Evolutionary conservation across 2,113 vertebrate species (phyloP).

Genomic region (Agapornis roseicollis): DNA sequence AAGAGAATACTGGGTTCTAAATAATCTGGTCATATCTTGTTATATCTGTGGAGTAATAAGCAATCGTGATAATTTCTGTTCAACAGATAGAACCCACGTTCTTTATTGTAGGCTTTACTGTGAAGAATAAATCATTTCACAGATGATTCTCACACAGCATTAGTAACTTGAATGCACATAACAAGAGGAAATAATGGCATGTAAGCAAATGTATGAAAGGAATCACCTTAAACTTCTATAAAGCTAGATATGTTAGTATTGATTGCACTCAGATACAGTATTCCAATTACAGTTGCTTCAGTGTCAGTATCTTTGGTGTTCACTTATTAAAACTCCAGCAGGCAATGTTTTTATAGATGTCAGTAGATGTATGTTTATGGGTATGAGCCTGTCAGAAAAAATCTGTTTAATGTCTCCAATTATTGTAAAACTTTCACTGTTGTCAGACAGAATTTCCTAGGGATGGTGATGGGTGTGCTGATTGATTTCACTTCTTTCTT

Average conservation of each 20-base stretch:
- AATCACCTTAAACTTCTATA: neutral
- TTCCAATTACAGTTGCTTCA: neutral
- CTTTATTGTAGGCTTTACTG: neutral
- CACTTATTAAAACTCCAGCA: neutral
- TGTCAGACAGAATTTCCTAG: neutral
- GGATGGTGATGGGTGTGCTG: neutral
- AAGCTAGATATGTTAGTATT: neutral
- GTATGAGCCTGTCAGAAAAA: neutral
- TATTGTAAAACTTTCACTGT: neutral
- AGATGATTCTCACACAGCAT: neutral
- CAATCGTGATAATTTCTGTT: neutral
- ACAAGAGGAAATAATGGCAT: neutral
- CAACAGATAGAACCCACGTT: neutral
- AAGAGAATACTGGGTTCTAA: neutral
- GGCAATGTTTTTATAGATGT: neutral
- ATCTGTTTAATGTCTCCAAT: neutral
- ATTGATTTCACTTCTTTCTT: neutral
- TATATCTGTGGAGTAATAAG: neutral
- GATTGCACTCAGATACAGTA: neutral
- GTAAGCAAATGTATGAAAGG: neutral
- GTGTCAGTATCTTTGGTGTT: neutral
- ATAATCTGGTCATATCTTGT: neutral
- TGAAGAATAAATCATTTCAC: neutral
- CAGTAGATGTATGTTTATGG: slow-evolving; percentile 20
- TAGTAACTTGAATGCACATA: neutral